Base-by-base conservation (phyloP, 2,888 invertebrate species). In the Hirtodrosophila confusa region DNA sequence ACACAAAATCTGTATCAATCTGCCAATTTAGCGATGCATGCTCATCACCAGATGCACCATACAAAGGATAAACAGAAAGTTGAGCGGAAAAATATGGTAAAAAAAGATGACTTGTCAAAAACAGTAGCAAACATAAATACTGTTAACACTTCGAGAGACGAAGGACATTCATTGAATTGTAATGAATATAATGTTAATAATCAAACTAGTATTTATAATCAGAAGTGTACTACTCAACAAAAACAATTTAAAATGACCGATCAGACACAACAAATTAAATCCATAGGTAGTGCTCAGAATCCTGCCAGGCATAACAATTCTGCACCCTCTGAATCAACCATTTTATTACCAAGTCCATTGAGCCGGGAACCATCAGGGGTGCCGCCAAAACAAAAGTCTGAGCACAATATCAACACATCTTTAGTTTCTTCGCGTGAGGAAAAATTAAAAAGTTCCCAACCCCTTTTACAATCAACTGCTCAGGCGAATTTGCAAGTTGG, bases 1-100 rank as follows among this genome's bases (percentile, higher is more conserved):
- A 89, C 91, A 0, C 91, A 91, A 63, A 91, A 91, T 76, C 83
- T 90, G 4, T 92, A 91, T 51, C 91, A 91, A 56, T 90, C 90
- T 8, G 88, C 90, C 12, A 88, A 89, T 37, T 66, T 90, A 23
- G 91, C 91, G 8, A 89, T 91, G 82, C 91, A 90, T 12, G 90
- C 90, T 44, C 89, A 89, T 29, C 92, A 92, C 61, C 90, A 90
- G 61, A 89, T 90, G 73, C 90, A 88, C 23, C 85, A 88, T 55
- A 53, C 88, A 29, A 90, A 90, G 54, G 90, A 91, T 47, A 90
- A 91, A 58, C 78, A 86, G 40, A 89, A 89, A 63, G 71, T 86
- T 0, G 90, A 90, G 29, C 73, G 89, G 7, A 91, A 90, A 51
- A 82, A 74, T 17, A 88, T 73, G 63, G 89, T 79, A 53, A 86